phyloP scores from a whole-genome alignment of 2,888 invertebrate genomes.

The Caradrina kadenii region DNA sequence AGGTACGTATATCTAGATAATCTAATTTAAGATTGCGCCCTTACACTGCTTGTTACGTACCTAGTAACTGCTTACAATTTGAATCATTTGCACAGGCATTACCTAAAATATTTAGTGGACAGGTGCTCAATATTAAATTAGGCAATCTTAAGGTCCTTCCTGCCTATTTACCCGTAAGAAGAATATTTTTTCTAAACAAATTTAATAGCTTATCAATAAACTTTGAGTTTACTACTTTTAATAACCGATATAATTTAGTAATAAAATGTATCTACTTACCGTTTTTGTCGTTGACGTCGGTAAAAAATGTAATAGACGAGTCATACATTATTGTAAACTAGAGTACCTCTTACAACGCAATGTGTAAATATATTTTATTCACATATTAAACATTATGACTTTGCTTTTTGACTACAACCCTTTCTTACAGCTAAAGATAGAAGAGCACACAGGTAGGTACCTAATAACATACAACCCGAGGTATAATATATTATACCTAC shows the following conservation, averaged over 20 bases:
- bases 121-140: background rate
- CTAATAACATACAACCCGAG: background rate
- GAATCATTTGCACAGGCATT: background rate
- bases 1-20: background rate
- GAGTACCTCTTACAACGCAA: slow-evolving; percentile 55
- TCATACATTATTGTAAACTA: slow-evolving; percentile 51
- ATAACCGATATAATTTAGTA: slow-evolving; percentile 4
- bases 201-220: slow-evolving; percentile 1
- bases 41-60: background rate
- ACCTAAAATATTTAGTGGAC: background rate
- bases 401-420: slow-evolving; percentile 18
- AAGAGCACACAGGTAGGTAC: background rate
- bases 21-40: slow-evolving; percentile 2
- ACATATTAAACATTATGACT: slow-evolving; percentile 31
- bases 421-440: background rate
- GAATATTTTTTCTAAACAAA: background rate
- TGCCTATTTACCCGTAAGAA: background rate
- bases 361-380: slow-evolving; percentile 66
- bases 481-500: too few species aligned
- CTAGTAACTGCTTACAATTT: background rate
- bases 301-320: slow-evolving; percentile 44
- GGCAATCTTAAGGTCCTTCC: background rate
- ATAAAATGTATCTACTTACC: background rate
- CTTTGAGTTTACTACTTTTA: slow-evolving; percentile 7
- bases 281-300: slow-evolving; percentile 1